Conservation (phyloP, 2,113 vertebrate species). For the Ovis canadensis region DNA sequence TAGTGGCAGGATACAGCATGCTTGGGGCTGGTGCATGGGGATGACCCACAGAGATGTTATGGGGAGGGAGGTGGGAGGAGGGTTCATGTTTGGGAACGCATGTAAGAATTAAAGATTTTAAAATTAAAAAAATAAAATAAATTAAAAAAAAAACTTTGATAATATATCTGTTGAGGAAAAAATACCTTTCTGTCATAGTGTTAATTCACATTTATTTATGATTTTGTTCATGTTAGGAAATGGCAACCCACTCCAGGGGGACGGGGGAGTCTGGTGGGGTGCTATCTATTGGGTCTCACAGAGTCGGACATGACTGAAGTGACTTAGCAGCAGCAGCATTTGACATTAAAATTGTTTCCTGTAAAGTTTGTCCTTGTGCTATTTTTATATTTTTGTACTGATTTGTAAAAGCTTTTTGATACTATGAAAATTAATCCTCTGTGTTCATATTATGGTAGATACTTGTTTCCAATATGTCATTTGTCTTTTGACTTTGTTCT, state of each 20-base stretch:
- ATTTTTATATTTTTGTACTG: background rate
- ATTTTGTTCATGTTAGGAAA: background rate
- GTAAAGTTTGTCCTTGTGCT: background rate
- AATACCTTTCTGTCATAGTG: background rate
- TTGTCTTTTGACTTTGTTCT: background rate
- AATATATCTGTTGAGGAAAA: background rate
- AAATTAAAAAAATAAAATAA: too few species aligned
- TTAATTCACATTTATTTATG: constrained; percentile 18
- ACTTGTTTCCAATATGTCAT: background rate
- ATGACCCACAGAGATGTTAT: too few species aligned
- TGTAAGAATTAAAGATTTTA: too few species aligned
- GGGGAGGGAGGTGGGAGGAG: too few species aligned
- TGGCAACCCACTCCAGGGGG: too few species aligned
- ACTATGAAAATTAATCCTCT: background rate
- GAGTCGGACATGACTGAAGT: too few species aligned
- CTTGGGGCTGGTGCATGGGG: too few species aligned
- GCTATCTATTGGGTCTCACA: too few species aligned
- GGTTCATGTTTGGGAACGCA: too few species aligned
- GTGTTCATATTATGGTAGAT: background rate
- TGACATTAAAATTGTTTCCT: background rate
- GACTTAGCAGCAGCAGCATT: background rate
- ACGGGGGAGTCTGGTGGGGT: too few species aligned
- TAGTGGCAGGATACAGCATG: background rate
- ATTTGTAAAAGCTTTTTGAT: background rate
- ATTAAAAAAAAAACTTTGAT: background rate